Base-by-base conservation (phyloP, 2,888 invertebrate genomes). In the Agriopis leucophaearia region DNA sequence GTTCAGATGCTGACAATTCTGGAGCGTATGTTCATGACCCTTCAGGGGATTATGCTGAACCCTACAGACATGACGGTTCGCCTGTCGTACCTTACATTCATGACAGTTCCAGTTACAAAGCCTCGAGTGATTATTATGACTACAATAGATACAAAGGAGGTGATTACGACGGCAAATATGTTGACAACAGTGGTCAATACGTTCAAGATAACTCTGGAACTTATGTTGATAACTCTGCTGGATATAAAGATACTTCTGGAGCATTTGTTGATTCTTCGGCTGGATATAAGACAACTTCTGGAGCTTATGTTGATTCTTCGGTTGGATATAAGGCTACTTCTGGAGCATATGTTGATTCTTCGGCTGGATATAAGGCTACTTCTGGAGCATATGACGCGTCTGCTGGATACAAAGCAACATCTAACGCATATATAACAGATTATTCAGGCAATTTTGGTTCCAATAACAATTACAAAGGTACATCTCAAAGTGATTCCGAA, bases 11-110 rank as follows among this genome's bases (percentile, higher is more conserved):
- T 38, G 88, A 90, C 45, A 80, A 87, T 59, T 88, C 92, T 15
- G 94, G 94, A n/a, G 87, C 88, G 1, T 94, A 94, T 73, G 83
- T 92, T 4, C 94, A 94, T 71, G 94, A 94, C 72, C 89, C 93
- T 69, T 80, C 91, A 5, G 94, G 94, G 40, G 94, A 94, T 66
- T 83, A 86, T 47, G 93, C 92, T 1, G 87, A 85, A 64, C 92
- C 93, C 16, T 94, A 94, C 74, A 86, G 80, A 67, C 94, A 94
- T 69, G 74, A 85, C n/a, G 87, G 82, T 40, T 84, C 90, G 0
- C 87, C 88, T 38, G 81, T 78, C 8, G 86, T 83, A n/a, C 89
- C 91, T 7, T 94, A 94, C 67, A 63, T 83, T 1, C 93, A 92
- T 58, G 80, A 85, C n/a, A 85, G 79, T 47, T 73, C 81, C 16